Evolutionary conservation across 2,888 invertebrate species (phyloP), one percentile per base, ranked within the genome.

Genomic region (Drosophila tanythrix): DNA sequence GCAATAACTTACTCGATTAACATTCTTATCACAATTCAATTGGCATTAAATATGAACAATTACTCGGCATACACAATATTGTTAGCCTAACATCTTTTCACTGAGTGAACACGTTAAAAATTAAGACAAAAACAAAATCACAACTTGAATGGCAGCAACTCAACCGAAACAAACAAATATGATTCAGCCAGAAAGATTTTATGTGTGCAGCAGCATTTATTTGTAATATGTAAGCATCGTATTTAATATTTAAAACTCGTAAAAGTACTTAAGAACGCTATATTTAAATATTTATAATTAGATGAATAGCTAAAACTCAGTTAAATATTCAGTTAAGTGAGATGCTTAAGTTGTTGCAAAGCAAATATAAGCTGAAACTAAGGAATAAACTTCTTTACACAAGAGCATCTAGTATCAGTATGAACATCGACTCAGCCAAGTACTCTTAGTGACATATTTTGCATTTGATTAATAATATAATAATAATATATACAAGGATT

Each of bases 31-130:
- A 29, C 18, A 10, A 48, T 53, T 60, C 35, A 61, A 72, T 70
- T 40, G 33, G 27, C 33, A 53, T 46, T 21, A 36, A 56, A 57
- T 36, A 62, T 76, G 43, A 56, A 52, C 61, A 61, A 68, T 73
- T 52, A 36, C 21, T 38, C 33, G 11, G 31, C 36, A 21, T 18
- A 25, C 15, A 63, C 36, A 48, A 36, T 3, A 53, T 46, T 66
- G 5, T 38, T 65, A n/a, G 38, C 11, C 21, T 21, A 2, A 33
- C 31, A 35, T 43, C 10, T n/a, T 27, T 25, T 27, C 33, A 35
- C 40, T 31, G 15, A 10, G 7, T 29, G 25, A 40, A 31, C 53
- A 50, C 10, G 27, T 50, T 50, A 31, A 4, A 33, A 27, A 33
- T n/a, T 7, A 11, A 18, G 29, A 18, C n/a, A 25, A 29, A 29